Conservation (phyloP, 2,888 invertebrate genomes). For the Cheilosia pagana region DNA sequence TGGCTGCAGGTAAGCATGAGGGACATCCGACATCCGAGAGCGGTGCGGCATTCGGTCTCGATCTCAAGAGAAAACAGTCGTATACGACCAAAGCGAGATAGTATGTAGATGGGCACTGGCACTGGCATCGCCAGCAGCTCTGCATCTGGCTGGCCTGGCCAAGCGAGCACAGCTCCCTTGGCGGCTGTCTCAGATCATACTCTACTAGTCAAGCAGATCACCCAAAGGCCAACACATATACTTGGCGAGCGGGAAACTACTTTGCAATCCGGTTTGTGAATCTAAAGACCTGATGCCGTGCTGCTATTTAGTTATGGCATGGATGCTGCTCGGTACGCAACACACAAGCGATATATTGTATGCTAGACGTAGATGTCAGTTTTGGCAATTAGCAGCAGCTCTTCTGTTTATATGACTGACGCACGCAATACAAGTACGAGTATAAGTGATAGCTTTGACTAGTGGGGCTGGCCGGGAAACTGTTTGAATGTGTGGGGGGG, state of each 20-base stretch:
- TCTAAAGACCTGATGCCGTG: constrained; percentile 39
- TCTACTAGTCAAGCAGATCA: constrained; percentile 72
- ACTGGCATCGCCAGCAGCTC: constrained; percentile 6
- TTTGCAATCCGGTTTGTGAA: constrained; percentile 69
- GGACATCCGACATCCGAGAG: constrained; percentile 60
- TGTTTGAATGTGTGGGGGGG: constrained; percentile 23
- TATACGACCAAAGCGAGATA: constrained; percentile 52
- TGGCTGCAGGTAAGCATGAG: constrained; percentile 61
- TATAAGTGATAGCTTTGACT: not conserved
- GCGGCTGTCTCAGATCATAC: constrained; percentile 53
- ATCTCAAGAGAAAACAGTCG: constrained; percentile 48
- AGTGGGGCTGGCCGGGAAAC: constrained; percentile 21
- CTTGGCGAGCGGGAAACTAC: constrained; percentile 45
- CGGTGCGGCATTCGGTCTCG: constrained; percentile 19
- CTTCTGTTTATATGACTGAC: constrained; percentile 29
- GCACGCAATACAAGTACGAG: constrained; percentile 21
- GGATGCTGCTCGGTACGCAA: constrained; percentile 27
- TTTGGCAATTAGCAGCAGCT: constrained; percentile 54
- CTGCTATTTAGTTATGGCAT: constrained; percentile 10
- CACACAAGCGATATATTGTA: constrained; percentile 11
- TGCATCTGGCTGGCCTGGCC: constrained; percentile 52
- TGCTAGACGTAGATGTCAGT: constrained; percentile 35
- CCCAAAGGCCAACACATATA: constrained; percentile 60
- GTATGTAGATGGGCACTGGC: constrained; percentile 46
- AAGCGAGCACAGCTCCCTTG: constrained; percentile 49